Evolutionary conservation across 2,888 invertebrate genomes (phyloP), one percentile per base, ranked within the genome.

Genomic region (Anticlea derivata): DNA sequence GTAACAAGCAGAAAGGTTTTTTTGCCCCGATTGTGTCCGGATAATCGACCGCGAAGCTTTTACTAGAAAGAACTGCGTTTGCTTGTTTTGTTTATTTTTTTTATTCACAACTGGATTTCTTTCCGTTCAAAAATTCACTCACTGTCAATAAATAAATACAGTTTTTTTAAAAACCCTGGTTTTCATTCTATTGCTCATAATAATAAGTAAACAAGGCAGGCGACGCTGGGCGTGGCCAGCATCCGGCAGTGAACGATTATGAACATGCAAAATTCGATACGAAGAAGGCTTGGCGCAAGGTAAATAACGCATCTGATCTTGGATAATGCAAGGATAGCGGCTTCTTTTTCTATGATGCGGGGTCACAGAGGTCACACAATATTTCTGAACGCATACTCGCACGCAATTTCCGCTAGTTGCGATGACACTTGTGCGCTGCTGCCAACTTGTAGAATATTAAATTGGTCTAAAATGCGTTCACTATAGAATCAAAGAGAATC

Each of bases 51-150:
- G 34, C 37, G 1, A n/a, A n/a, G n/a, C n/a, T n/a, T n/a, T n/a
- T n/a, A n/a, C n/a, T n/a, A n/a, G n/a, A n/a, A n/a, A n/a, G n/a
- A 24, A 38, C 38, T 48, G 34, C 22, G 34, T 41, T 40, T 48
- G n/a, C n/a, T 27, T 39, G 39, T 43, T 50, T 50, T 50, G 44
- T 50, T 50, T 30, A 7, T 8, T 37, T 44, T 40, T 46, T 46
- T 51, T 38, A 30, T 33, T 38, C 34, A 39, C 45, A 27, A 24
- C 41, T 7, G 35, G n/a, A 27, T 41, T n/a, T n/a, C n/a, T n/a
- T n/a, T 37, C 24, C 35, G 24, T 38, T 38, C 37, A 24, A 20
- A 35, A 41, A 26, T 31, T 50, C 43, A 38, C n/a, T n/a, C n/a
- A n/a, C n/a, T n/a, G n/a, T n/a, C n/a, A n/a, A n/a, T n/a, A n/a